A percentile compares a stretch with the other conserved stretches of the same genome.
Evolutionary conservation across 2,888 invertebrate genomes (phyloP).

Genomic region (Craniophora ligustri): DNA sequence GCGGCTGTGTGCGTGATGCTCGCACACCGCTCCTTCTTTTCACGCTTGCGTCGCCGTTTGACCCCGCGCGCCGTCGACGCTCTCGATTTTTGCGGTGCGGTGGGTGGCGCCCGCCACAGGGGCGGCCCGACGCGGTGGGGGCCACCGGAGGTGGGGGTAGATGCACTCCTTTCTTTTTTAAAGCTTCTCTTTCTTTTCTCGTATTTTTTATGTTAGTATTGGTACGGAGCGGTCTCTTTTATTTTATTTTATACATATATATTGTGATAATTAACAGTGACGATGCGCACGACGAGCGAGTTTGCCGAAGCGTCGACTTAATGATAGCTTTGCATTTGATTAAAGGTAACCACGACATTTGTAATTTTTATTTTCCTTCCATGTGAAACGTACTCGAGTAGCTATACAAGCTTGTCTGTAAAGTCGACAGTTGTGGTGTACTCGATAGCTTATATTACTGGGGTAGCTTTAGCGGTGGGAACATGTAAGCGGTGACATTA

Average conservation of each 20-base stretch:
- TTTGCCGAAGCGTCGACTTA: conserved; percentile 82
- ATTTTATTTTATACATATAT: conserved; percentile 84
- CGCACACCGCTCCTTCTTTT: conserved; percentile 87
- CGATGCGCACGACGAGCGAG: conserved; percentile 83
- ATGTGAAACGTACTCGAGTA: conserved; percentile 57
- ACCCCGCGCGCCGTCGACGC: conserved; percentile 88
- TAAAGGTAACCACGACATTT: conserved; percentile 83
- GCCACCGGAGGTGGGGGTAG: conserved; percentile 84
- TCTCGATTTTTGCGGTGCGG: conserved; percentile 90
- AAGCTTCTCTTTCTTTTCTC: conserved; percentile 89
- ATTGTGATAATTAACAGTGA: conserved; percentile 88
- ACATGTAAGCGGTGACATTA: conserved; percentile 72
- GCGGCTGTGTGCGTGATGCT: conserved; percentile 75
- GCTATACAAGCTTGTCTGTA: conserved; percentile 56
- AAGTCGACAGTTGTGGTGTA: conserved; percentile 63
- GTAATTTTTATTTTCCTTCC: conserved; percentile 77
- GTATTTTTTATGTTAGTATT: conserved; percentile 87
- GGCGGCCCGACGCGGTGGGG: conserved; percentile 83
- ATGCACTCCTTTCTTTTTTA: conserved; percentile 88
- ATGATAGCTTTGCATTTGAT: conserved; percentile 87
- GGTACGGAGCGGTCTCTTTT: conserved; percentile 87
- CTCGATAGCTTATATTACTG: conserved; percentile 67
- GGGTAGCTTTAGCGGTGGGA: conserved; percentile 68
- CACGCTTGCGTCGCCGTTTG: conserved; percentile 88
- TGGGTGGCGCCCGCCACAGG: conserved; percentile 89